These are phyloP conservation scores for Acestrorhynchus altus DNA, from an alignment of 2,797 vertebrate species.

Conservation along the genomic window DNA sequence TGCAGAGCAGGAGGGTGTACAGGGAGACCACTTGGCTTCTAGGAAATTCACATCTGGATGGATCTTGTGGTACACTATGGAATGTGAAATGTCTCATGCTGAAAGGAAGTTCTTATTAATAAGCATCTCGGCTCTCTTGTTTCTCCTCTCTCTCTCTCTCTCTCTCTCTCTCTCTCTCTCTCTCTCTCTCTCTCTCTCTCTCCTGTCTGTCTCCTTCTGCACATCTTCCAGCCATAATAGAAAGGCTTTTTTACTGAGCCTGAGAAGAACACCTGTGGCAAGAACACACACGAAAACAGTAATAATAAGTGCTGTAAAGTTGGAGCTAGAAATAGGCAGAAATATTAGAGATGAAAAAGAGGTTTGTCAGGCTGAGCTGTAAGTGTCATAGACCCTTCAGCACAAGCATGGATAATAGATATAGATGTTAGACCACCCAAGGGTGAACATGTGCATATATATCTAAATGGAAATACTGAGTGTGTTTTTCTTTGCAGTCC, in stretches of 20 bases:
- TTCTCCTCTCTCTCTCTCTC: neutral
- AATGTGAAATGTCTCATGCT: neutral
- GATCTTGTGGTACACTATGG: neutral
- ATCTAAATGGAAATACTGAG: neutral
- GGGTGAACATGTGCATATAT: neutral
- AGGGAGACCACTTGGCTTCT: neutral
- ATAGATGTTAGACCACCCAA: conserved; percentile 43
- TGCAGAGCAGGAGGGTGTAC: neutral
- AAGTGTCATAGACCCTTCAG: conserved; percentile 34
- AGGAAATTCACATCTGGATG: conserved; percentile 4
- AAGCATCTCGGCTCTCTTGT: conserved; percentile 7
- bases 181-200: conserved; percentile 31
- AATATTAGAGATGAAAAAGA: conserved; percentile 54
- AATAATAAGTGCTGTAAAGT: conserved; percentile 65
- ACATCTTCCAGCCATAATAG: conserved; percentile 62
- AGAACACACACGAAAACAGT: conserved; percentile 61
- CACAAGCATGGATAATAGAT: conserved; percentile 13
- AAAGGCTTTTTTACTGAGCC: conserved; percentile 58
- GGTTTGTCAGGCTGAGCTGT: conserved; percentile 4
- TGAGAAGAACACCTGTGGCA: conserved; percentile 68
- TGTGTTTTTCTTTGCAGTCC: neutral
- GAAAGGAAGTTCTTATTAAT: conserved; percentile 1
- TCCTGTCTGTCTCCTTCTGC: conserved; percentile 42
- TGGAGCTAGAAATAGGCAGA: conserved; percentile 43
- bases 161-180: conserved; percentile 22